Conservation (phyloP, 2,888 invertebrate genomes). For the Netelia melanura region DNA sequence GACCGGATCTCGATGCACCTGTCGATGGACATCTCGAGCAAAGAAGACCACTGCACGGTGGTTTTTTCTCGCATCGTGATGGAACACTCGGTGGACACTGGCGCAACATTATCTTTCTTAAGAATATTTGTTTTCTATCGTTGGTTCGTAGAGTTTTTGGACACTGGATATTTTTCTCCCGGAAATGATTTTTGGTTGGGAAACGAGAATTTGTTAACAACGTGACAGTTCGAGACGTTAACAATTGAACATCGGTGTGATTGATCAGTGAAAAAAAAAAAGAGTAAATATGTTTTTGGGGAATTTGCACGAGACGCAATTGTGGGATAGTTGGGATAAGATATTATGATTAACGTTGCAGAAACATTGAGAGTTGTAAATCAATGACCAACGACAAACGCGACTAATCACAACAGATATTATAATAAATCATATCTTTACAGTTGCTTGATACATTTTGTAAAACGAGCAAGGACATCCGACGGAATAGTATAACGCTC, state of each 20-base stretch:
- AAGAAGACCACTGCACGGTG: constrained; percentile 60
- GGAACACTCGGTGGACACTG: constrained; percentile 70
- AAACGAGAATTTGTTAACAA: neutral
- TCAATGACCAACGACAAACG: neutral
- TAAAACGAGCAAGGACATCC: constrained; percentile 81
- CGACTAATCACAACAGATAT: constrained; percentile 82
- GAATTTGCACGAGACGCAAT: neutral
- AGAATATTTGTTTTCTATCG: neutral
- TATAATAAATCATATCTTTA: constrained; percentile 83
- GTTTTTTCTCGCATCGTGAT: constrained; percentile 70
- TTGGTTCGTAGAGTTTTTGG: neutral
- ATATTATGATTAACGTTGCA: neutral
- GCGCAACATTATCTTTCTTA: constrained; percentile 47
- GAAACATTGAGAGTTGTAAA: neutral
- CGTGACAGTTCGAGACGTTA: constrained; percentile 7
- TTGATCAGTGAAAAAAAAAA: neutral
- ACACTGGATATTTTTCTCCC: neutral
- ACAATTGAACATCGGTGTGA: constrained; percentile 49
- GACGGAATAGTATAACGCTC: constrained; percentile 79
- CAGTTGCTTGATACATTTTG: constrained; percentile 81
- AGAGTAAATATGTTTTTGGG: too few species aligned
- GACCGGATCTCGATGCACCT: constrained; percentile 64
- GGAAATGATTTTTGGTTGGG: neutral
- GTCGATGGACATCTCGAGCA: constrained; percentile 70
- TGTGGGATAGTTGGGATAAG: neutral